Evolutionary conservation across 2,113 vertebrate species (phyloP).

Genomic region (Gobius niger): DNA sequence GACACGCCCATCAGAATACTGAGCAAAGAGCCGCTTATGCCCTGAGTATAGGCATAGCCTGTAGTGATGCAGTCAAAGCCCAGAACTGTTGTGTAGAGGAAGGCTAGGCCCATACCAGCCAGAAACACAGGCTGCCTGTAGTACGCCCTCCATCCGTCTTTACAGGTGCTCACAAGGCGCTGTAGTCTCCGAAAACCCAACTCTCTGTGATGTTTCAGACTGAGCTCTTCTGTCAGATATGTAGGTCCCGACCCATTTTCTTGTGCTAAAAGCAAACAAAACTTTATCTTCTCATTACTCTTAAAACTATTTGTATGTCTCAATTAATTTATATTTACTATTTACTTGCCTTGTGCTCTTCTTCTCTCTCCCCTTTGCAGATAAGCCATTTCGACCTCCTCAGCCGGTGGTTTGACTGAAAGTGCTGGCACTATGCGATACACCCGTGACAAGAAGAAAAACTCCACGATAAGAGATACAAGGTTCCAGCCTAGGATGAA

Average conservation of each 20-base stretch:
- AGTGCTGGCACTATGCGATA: conserved; percentile 75
- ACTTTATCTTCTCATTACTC: background rate
- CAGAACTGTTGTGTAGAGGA: conserved; percentile 81
- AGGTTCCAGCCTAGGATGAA: conserved; percentile 84
- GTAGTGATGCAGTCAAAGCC: conserved; percentile 84
- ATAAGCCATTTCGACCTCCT: conserved; percentile 50
- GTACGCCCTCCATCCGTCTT: conserved; percentile 76
- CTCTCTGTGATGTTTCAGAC: conserved; percentile 45
- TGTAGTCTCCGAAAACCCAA: conserved; percentile 60
- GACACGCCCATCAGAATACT: conserved; percentile 80
- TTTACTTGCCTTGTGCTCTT: conserved; percentile 60
- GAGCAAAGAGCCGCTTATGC: conserved; percentile 81
- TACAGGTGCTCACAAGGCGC: conserved; percentile 70
- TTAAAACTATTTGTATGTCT: too few relatives aligned
- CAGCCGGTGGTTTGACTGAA: conserved; percentile 70
- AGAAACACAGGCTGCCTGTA: conserved; percentile 78
- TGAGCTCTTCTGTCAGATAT: conserved; percentile 53
- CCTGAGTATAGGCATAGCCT: conserved; percentile 80
- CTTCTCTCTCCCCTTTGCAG: conserved; percentile 65
- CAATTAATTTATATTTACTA: too few relatives aligned
- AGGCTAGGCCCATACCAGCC: conserved; percentile 80
- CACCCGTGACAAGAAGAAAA: conserved; percentile 62
- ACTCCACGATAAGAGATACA: conserved; percentile 76
- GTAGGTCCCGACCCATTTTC: conserved; percentile 31
- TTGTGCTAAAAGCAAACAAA: conserved; percentile 36